Evolutionary conservation across 2,797 vertebrate genomes (phyloP), one percentile per base, ranked within the genome.

Genomic region (Cuculus canorus): DNA sequence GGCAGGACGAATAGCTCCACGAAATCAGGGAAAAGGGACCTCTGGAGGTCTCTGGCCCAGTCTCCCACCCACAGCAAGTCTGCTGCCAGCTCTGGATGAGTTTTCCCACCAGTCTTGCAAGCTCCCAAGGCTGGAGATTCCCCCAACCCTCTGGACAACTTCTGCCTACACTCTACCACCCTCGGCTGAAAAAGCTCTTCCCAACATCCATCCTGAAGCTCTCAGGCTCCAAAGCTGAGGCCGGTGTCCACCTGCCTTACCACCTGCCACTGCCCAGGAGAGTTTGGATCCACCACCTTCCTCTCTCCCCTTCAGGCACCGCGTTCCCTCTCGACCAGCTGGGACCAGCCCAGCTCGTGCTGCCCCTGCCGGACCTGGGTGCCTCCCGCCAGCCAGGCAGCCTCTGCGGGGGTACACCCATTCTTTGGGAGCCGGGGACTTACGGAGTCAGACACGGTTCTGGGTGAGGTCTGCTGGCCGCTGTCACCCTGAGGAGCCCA

Each of bases 391-490:
- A 50, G 18, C 43, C 3, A 0, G 48, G 64, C 35, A 61, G 32
- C 56, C 19, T 28, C 28, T 1, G 0, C 17, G 0, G 1, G 25
- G 15, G 35, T 3, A 39, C 47, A 22, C 27, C 30, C 15, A 17
- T 18, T 13, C 7, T 14, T 15, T 0, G 5, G 59, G 11, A 12
- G 6, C 33, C 2, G 1, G 13, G 25, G 39, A 5, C 25, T 9
- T 10, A 32, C 76, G 0, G 61, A 59, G n/a, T 14, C 33, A 21
- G 65, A 2, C 7, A 17, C 0, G 0, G 71, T 0, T 1, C n/a
- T 8, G 27, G 56, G 41, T 2, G 6, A 17, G 45, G 16, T n/a
- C 39, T 17, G 48, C 22, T 24, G 78, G 66, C 45, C n/a, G 3
- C 1, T 32, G 5, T 57, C 3, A 11, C 60, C 24, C 28, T 2